A percentile compares a stretch with the other conserved stretches of the same genome.
phyloP scores from a whole-genome alignment of 2,888 invertebrate genomes.

The Trichacis sp. region DNA sequence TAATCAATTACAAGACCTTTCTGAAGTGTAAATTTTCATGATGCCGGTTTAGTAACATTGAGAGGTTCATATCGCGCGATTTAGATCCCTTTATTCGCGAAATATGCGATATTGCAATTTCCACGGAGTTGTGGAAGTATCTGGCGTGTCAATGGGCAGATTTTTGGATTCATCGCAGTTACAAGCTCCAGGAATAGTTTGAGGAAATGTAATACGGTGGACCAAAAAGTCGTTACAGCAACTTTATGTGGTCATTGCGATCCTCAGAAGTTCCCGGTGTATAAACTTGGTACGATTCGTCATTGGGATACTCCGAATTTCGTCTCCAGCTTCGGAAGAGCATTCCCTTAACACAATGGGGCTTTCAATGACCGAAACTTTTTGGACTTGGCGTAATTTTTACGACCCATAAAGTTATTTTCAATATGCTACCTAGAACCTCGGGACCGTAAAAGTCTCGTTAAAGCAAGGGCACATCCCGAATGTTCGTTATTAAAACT shows the following conservation, averaged over 20 bases:
- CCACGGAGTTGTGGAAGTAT: slow-evolving; percentile 31
- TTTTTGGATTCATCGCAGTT: slow-evolving; percentile 37
- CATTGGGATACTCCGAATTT: not conserved
- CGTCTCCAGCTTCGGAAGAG: not conserved
- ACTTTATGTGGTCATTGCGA: not conserved
- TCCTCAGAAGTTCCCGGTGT: not conserved
- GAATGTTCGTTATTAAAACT: not conserved
- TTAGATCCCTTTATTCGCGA: slow-evolving; percentile 36
- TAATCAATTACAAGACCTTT: no score
- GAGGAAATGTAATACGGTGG: slow-evolving; percentile 24
- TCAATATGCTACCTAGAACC: not conserved
- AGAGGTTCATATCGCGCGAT: no score
- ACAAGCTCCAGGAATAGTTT: slow-evolving; percentile 37
- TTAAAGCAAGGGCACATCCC: not conserved
- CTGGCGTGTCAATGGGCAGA: slow-evolving; percentile 32
- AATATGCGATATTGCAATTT: slow-evolving; percentile 36
- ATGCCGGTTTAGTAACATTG: no score
- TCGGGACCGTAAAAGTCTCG: not conserved
- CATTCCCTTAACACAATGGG: not conserved
- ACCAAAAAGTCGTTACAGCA: slow-evolving; percentile 1
- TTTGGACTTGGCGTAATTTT: not conserved
- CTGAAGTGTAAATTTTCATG: no score
- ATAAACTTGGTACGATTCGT: not conserved
- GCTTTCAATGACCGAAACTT: not conserved
- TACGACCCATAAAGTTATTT: not conserved